Percentiles rank a stretch among this genome's conserved stretches.
phyloP scores from a whole-genome alignment of 1,140 invertebrate genomes.

The Dufourea novaeangliae region DNA sequence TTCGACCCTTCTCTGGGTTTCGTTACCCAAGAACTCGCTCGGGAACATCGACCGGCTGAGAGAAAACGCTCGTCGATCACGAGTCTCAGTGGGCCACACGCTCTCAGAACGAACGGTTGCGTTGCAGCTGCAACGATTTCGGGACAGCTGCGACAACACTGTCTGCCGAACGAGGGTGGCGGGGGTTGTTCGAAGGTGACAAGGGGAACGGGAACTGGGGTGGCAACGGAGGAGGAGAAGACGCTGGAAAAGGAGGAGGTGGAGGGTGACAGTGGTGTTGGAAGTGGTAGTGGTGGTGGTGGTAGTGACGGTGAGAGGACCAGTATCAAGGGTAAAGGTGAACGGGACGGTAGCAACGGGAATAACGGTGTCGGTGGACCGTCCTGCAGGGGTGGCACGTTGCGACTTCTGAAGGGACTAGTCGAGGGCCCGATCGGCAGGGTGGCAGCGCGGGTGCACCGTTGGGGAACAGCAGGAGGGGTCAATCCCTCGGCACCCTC shows the following conservation, averaged over 20 bases:
- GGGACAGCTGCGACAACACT: constrained; percentile 51
- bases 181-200: constrained; percentile 42
- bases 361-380: constrained; percentile 17
- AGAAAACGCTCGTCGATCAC: background rate
- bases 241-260: constrained; percentile 41
- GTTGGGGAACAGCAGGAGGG: constrained; percentile 74
- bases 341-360: constrained; percentile 1
- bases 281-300: constrained; percentile 21
- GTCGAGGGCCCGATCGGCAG: constrained; percentile 72
- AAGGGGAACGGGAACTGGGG: constrained; percentile 10
- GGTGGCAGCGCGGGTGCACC: constrained; percentile 76
- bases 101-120: constrained; percentile 11
- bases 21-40: too few relatives aligned
- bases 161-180: constrained; percentile 27
- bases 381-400: constrained; percentile 61
- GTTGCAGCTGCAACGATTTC: constrained; percentile 56
- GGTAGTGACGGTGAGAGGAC: constrained; percentile 18
- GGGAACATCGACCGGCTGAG: background rate
- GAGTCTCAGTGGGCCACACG: background rate
- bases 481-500: constrained; percentile 72
- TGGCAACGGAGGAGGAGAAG: constrained; percentile 12
- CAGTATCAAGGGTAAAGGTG: constrained; percentile 1
- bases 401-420: constrained; percentile 66
- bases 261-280: constrained; percentile 29
- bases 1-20: background rate